Conservation (phyloP, 2,797 vertebrate species). For the Numenius phaeopus region DNA sequence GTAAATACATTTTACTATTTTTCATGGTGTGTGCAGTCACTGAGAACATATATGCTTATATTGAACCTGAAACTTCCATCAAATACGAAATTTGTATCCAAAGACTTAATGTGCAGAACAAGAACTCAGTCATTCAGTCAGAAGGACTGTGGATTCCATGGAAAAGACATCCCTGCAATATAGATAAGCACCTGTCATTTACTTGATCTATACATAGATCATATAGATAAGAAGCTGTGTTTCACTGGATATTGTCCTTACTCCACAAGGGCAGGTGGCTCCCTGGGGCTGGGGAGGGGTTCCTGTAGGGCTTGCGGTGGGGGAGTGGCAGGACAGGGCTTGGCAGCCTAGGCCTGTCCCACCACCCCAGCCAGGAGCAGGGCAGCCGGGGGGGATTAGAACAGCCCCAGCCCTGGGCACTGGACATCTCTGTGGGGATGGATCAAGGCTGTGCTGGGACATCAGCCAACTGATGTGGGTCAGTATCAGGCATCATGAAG, state of each 20-base stretch:
- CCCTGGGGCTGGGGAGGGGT: fast-evolving
- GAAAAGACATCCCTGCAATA: background rate
- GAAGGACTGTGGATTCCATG: background rate
- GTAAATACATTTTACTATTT: background rate
- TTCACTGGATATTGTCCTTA: background rate
- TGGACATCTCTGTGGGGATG: background rate
- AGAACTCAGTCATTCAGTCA: background rate
- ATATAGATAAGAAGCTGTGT: background rate
- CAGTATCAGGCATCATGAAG: background rate
- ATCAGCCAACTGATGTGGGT: background rate
- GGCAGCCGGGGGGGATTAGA: background rate
- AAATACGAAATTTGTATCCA: background rate
- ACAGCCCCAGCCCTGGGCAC: background rate
- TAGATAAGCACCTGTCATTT: background rate
- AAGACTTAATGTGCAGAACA: background rate
- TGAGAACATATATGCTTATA: background rate
- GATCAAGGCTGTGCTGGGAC: fast-evolving
- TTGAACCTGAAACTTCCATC: background rate
- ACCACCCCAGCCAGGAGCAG: background rate
- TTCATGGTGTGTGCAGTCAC: background rate
- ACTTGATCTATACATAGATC: background rate
- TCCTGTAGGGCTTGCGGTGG: too few species aligned
- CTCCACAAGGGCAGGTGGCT: background rate
- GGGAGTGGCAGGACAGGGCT: background rate
- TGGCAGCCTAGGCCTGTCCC: background rate